Conservation (phyloP, 1,140 invertebrate species). For the Octopus bimaculoides region DNA sequence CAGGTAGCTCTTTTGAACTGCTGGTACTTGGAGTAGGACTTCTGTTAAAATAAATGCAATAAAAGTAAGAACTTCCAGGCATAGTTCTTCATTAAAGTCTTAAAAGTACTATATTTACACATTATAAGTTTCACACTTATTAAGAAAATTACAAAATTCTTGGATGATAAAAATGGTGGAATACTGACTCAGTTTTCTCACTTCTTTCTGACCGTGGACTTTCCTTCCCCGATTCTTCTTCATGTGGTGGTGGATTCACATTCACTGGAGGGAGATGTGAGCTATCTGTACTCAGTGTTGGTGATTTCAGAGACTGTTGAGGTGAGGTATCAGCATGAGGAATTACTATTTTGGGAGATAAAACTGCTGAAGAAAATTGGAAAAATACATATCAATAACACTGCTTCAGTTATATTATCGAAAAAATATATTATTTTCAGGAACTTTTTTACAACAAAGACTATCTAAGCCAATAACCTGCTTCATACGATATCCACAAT, state of each 20-base stretch:
- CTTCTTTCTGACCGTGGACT: conserved; percentile 12
- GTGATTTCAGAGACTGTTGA: conserved; percentile 13
- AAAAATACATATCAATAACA: too few species aligned
- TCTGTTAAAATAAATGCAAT: background rate
- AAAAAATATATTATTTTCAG: too few species aligned
- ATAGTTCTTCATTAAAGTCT: too few species aligned
- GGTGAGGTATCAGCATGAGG: conserved; percentile 12
- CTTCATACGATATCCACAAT: too few species aligned
- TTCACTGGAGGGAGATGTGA: conserved; percentile 7
- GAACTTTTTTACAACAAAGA: too few species aligned
- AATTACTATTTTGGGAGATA: background rate
- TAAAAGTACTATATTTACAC: too few species aligned
- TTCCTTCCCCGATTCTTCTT: conserved; percentile 3
- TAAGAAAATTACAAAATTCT: background rate
- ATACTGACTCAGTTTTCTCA: conserved; percentile 5
- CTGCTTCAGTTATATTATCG: too few species aligned
- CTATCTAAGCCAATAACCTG: too few species aligned
- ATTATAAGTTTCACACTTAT: too few species aligned
- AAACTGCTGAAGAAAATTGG: background rate
- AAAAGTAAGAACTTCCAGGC: too few species aligned
- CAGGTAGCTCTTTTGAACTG: conserved; percentile 43
- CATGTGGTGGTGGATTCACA: conserved; percentile 5
- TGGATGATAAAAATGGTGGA: background rate
- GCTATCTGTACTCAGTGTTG: conserved; percentile 11
- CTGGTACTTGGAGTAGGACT: conserved; percentile 59